Conservation (phyloP, 2,797 vertebrate species). For the Danio tinwini region DNA sequence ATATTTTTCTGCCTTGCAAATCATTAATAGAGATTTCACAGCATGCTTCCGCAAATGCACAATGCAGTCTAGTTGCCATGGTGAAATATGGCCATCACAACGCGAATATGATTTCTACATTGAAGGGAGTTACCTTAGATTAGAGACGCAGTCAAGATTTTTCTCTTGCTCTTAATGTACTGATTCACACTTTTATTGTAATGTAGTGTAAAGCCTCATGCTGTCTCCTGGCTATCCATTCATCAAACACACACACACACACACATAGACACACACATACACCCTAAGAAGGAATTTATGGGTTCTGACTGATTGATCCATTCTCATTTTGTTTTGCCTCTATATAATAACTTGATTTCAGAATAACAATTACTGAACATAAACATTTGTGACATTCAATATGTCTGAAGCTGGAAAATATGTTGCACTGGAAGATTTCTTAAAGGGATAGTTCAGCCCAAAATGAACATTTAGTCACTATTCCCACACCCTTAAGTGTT, state of each 20-base stretch:
- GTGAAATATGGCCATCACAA: constrained; percentile 38
- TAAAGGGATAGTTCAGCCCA: no score
- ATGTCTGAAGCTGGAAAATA: neutral
- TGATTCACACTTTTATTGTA: constrained; percentile 2
- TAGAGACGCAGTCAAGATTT: neutral
- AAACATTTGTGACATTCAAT: constrained; percentile 4
- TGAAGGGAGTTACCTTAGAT: constrained; percentile 19
- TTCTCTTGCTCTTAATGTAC: neutral
- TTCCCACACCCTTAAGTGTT: no score
- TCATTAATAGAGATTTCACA: constrained; percentile 45
- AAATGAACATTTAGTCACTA: no score
- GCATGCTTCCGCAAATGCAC: constrained; percentile 24
- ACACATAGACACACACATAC: neutral
- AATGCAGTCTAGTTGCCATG: constrained; percentile 46
- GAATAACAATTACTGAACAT: neutral
- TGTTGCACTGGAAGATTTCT: neutral
- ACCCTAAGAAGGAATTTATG: neutral
- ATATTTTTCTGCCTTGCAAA: neutral
- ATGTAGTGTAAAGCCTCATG: neutral
- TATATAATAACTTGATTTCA: constrained; percentile 4
- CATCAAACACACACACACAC: neutral
- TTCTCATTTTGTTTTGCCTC: constrained; percentile 18
- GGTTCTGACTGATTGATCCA: neutral
- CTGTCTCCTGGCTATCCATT: neutral
- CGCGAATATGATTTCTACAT: constrained; percentile 28